Evolutionary conservation across 2,888 invertebrate species (phyloP).

Genomic region (Xanthorhoe designata): DNA sequence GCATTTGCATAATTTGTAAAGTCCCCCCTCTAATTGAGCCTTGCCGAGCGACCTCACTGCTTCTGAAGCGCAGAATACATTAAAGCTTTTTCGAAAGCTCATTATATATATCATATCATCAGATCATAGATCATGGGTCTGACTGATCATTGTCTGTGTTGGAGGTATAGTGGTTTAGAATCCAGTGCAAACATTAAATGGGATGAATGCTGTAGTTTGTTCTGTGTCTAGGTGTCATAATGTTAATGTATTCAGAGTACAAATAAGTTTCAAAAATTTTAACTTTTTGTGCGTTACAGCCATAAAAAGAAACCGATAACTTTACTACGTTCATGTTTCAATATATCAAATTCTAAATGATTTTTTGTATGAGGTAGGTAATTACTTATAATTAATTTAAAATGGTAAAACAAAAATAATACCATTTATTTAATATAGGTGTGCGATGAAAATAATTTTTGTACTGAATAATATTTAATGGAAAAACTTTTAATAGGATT

Average conservation of each 20-base stretch:
- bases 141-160: background rate
- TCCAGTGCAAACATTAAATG: background rate
- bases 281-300: too few relatives aligned
- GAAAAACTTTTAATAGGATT: conserved; percentile 82
- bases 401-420: background rate
- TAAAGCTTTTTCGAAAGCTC: conserved; percentile 30
- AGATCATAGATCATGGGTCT: background rate
- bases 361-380: background rate
- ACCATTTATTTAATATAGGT: conserved; percentile 64
- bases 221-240: too few relatives aligned
- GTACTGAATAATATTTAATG: conserved; percentile 77
- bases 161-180: background rate
- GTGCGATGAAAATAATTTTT: conserved; percentile 71
- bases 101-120: conserved; percentile 3
- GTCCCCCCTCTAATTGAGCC: conserved; percentile 54
- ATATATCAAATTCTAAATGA: too few relatives aligned
- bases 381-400: background rate
- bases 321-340: too few relatives aligned
- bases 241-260: too few relatives aligned
- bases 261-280: too few relatives aligned
- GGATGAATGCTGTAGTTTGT: too few relatives aligned
- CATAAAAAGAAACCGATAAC: too few relatives aligned
- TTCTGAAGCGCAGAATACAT: conserved; percentile 41
- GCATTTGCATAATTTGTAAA: conserved; percentile 67
- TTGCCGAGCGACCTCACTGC: conserved; percentile 33